Conservation (phyloP, 2,113 vertebrate species). For the Collichthys lucidus region DNA sequence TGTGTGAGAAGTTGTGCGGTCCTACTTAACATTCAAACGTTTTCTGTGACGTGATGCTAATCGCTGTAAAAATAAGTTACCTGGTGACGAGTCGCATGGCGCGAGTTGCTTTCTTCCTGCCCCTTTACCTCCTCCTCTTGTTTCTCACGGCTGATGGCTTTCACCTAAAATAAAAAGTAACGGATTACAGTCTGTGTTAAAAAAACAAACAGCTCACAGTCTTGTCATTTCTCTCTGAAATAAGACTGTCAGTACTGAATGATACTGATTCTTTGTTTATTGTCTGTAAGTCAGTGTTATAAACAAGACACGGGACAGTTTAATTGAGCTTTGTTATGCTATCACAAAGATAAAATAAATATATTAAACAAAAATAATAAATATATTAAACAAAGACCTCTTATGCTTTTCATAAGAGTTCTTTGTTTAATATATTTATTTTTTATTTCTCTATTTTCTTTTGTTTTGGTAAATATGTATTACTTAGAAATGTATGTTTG, state of each 20-base stretch:
- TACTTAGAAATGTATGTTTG: no score
- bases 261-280: background rate
- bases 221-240: background rate
- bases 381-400: no score
- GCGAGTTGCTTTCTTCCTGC: conserved; percentile 94
- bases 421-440: no score
- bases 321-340: background rate
- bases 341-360: background rate
- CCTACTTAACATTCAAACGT: background rate
- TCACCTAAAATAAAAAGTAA: conserved; percentile 84
- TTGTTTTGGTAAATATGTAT: no score
- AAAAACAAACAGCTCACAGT: background rate
- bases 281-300: background rate
- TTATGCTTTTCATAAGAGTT: no score
- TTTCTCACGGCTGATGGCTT: conserved; percentile 96
- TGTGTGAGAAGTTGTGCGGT: background rate
- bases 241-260: background rate
- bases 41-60: background rate
- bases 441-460: no score
- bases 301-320: background rate
- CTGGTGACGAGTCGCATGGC: conserved; percentile 97
- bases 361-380: no score
- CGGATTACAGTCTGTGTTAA: background rate
- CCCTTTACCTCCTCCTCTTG: conserved; percentile 94
- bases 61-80: conserved; percentile 67